phyloP scores from a whole-genome alignment of 1,140 invertebrate species.

The Chlorops oryzae region DNA sequence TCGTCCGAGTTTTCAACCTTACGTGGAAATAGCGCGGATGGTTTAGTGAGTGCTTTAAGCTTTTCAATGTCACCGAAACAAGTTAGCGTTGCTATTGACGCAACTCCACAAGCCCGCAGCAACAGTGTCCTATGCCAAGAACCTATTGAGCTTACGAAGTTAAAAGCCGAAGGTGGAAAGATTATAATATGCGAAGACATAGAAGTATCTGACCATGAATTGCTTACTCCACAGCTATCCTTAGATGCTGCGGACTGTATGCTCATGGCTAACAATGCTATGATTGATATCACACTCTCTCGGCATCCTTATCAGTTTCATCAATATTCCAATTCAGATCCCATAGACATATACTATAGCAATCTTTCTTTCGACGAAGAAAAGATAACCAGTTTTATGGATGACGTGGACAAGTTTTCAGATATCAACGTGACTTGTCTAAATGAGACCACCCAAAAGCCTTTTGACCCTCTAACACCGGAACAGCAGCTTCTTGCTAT shows the following conservation, averaged over 20 bases:
- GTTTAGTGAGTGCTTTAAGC: conserved; percentile 13
- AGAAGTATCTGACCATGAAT: conserved; percentile 33
- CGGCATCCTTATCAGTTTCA: conserved; percentile 61
- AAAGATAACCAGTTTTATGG: conserved; percentile 49
- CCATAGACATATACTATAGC: conserved; percentile 50
- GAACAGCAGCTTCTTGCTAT: conserved; percentile 67
- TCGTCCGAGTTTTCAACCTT: conserved; percentile 36
- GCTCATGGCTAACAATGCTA: conserved; percentile 15
- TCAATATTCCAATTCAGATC: conserved; percentile 69
- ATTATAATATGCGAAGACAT: conserved; percentile 46
- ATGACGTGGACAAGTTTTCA: conserved; percentile 39
- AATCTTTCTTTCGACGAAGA: conserved; percentile 45
- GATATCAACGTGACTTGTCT: conserved; percentile 69
- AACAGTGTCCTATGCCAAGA: conserved; percentile 66
- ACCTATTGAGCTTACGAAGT: conserved; percentile 59
- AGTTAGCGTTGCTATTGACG: conserved; percentile 68
- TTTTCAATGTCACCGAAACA: conserved; percentile 53
- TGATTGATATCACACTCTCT: conserved; percentile 29
- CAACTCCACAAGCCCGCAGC: conserved; percentile 63
- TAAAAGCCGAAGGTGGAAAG: conserved; percentile 21
- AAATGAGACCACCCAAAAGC: conserved; percentile 36
- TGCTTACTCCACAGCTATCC: conserved; percentile 35
- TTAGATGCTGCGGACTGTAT: conserved; percentile 19
- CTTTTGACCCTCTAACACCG: conserved; percentile 49
- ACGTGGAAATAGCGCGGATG: conserved; percentile 40